Conservation (phyloP, 2,888 invertebrate genomes). For the Eurois occulta region DNA sequence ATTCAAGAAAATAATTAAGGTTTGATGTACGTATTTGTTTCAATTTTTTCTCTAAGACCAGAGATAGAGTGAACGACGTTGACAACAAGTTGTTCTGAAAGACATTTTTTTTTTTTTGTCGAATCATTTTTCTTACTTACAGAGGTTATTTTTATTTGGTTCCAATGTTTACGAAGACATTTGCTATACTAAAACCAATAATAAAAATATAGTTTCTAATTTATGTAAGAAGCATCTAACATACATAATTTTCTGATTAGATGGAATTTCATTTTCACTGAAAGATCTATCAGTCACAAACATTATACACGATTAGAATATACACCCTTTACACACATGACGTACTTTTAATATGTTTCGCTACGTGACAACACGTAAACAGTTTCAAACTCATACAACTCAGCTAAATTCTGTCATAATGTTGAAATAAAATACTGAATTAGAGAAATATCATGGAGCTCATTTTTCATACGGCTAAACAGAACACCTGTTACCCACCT, state of each 20-base stretch:
- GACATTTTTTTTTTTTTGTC: slow-evolving; percentile 14
- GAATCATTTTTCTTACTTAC: not conserved
- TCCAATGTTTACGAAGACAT: not conserved
- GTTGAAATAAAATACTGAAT: slow-evolving; percentile 69
- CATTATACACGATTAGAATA: slow-evolving; percentile 16
- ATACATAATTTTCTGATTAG: not conserved
- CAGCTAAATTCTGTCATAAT: slow-evolving; percentile 37
- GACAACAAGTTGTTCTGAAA: not conserved
- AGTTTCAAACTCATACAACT: slow-evolving; percentile 24
- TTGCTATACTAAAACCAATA: not conserved
- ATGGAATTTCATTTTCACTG: not conserved
- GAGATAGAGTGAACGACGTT: not conserved
- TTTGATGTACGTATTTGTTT: slow-evolving; percentile 19
- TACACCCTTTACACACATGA: slow-evolving; percentile 7
- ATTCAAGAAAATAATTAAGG: slow-evolving; percentile 23
- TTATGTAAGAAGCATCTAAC: not conserved
- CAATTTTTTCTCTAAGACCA: not conserved
- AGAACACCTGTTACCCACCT: slow-evolving; percentile 78
- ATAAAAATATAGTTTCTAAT: not conserved
- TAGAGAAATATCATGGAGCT: slow-evolving; percentile 69
- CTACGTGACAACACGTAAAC: slow-evolving; percentile 26
- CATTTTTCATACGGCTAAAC: slow-evolving; percentile 74
- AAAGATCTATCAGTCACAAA: not conserved
- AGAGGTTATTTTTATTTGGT: not conserved
- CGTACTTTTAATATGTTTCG: slow-evolving; percentile 20